Percentiles rank a stretch among this genome's conserved stretches.
These are phyloP conservation scores for Hypselothyrea guttata DNA, from an alignment of 2,888 invertebrate species.

Conservation along the genomic window DNA sequence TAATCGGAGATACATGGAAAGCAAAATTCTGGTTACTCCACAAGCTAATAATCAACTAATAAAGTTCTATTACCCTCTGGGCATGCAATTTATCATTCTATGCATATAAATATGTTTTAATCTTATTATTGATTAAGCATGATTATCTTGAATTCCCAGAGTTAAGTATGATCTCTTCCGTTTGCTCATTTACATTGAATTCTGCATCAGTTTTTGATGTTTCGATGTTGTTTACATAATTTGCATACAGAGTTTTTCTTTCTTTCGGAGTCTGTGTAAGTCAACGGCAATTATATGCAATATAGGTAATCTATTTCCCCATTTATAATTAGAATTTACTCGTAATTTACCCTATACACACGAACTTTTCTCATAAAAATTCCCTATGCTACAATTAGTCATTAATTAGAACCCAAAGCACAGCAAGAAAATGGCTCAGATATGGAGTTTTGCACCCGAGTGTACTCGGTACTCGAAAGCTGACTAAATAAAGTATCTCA, in stretches of 20 bases:
- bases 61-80: no score
- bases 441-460: slow-evolving; percentile 21
- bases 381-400: slow-evolving; percentile 30
- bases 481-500: slow-evolving; percentile 10
- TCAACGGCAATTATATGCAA: neutral
- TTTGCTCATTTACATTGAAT: slow-evolving; percentile 47
- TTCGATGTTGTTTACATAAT: slow-evolving; percentile 19
- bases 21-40: no score
- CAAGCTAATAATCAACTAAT: no score
- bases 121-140: neutral
- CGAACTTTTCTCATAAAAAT: slow-evolving; percentile 1
- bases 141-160: slow-evolving; percentile 35
- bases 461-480: neutral
- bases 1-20: neutral
- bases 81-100: no score
- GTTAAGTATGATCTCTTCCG: slow-evolving; percentile 14
- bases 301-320: slow-evolving; percentile 17
- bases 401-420: slow-evolving; percentile 21
- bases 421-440: slow-evolving; percentile 21
- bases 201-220: slow-evolving; percentile 17
- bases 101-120: neutral
- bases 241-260: slow-evolving; percentile 22
- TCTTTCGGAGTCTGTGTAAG: no score
- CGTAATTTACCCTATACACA: slow-evolving; percentile 13
- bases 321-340: slow-evolving; percentile 3